Evolutionary conservation across 1,140 invertebrate species (phyloP).

Genomic region (Samia ricini): DNA sequence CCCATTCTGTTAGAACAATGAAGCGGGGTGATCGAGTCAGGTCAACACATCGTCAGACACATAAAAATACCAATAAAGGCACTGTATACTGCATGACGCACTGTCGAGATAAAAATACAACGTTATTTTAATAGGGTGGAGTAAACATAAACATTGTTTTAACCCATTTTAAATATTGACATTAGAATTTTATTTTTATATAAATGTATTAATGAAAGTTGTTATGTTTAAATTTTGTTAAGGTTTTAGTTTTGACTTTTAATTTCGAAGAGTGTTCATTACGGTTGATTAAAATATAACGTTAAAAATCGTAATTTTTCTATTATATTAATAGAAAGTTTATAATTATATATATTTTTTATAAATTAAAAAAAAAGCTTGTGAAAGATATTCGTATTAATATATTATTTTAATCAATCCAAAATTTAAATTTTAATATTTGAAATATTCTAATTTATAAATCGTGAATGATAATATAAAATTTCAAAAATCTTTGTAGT

Average conservation of each 20-base stretch:
- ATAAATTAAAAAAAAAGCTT: too few species aligned
- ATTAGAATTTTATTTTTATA: neutral
- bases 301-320: neutral
- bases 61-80: constrained; percentile 15
- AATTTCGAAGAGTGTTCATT: neutral
- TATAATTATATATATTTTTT: too few species aligned
- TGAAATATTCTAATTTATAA: too few species aligned
- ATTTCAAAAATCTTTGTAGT: too few species aligned
- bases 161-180: neutral
- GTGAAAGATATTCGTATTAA: too few species aligned
- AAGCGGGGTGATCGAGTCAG: constrained; percentile 1
- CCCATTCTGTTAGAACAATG: constrained; percentile 1
- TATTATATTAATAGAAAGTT: too few species aligned
- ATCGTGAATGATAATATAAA: too few species aligned
- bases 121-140: constrained; percentile 1
- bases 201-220: neutral
- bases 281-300: neutral
- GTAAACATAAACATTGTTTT: constrained; percentile 1
- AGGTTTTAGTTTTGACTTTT: neutral
- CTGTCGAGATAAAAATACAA: constrained; percentile 6
- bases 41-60: constrained; percentile 12
- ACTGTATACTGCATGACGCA: constrained; percentile 5
- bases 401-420: too few species aligned
- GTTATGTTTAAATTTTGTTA: neutral
- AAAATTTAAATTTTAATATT: too few species aligned